Percentiles rank a stretch among this genome's conserved stretches.
phyloP scores from a whole-genome alignment of 2,888 invertebrate species.

The Rhodophaea formosa region DNA sequence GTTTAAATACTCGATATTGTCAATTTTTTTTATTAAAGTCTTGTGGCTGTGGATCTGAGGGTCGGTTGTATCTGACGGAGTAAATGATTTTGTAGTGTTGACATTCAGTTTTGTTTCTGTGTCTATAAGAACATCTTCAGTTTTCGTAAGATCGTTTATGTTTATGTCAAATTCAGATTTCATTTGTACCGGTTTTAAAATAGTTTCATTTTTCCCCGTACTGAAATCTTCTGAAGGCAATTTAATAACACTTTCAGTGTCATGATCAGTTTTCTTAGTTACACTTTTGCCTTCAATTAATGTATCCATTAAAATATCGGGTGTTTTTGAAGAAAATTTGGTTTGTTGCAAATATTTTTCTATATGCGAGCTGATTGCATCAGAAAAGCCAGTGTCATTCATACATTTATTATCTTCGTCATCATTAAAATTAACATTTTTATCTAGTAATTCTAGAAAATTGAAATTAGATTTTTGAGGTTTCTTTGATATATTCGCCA shows the following conservation, averaged over 20 bases:
- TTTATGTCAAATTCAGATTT: not conserved
- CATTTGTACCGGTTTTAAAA: not conserved
- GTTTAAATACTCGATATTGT: not conserved
- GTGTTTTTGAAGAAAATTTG: constrained; percentile 24
- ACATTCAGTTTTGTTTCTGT: not conserved
- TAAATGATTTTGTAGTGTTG: not conserved
- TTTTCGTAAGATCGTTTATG: not conserved
- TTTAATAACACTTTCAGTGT: not conserved
- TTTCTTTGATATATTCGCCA: not conserved
- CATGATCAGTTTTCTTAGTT: not conserved
- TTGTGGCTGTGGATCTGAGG: not conserved
- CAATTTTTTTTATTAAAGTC: not conserved
- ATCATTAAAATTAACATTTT: constrained; percentile 40
- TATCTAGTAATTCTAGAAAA: constrained; percentile 55
- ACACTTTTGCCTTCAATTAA: constrained; percentile 28
- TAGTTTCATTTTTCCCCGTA: not conserved
- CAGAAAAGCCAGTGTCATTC: constrained; percentile 47
- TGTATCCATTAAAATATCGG: constrained; percentile 29
- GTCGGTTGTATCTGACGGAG: not conserved
- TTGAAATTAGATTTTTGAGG: constrained; percentile 48
- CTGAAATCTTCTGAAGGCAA: not conserved
- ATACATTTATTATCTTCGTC: constrained; percentile 33
- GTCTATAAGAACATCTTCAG: not conserved
- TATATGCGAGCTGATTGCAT: constrained; percentile 54
- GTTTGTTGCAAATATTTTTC: constrained; percentile 51